Conservation (phyloP, 1,140 invertebrate species). For the Cyphomyrmex costatus region DNA sequence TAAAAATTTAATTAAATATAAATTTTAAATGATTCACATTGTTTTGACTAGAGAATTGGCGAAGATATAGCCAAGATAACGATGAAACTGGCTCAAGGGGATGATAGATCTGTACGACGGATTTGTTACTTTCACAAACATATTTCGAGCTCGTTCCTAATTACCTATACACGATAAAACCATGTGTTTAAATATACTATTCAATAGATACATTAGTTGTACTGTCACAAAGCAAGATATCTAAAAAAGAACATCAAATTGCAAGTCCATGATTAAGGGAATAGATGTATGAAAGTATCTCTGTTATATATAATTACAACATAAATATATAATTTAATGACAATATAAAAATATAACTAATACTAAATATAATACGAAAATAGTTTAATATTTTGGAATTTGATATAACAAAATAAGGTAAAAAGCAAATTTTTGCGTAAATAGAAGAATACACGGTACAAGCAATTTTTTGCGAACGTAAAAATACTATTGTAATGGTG, state of each 20-base stretch:
- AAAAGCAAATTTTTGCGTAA: neutral
- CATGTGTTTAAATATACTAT: neutral
- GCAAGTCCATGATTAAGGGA: neutral
- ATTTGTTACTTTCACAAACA: slow-evolving; percentile 23
- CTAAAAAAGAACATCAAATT: slow-evolving; percentile 2
- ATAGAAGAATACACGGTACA: neutral
- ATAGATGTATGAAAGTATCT: neutral
- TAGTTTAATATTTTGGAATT: neutral
- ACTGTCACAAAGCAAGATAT: neutral
- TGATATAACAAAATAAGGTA: neutral
- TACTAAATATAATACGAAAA: neutral
- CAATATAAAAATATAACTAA: neutral
- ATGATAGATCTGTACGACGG: slow-evolving; percentile 7
- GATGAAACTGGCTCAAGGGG: neutral
- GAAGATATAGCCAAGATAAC: neutral
- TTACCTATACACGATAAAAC: neutral
- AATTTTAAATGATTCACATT: neutral
- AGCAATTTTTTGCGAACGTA: neutral
- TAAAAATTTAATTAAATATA: neutral
- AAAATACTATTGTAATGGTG: neutral
- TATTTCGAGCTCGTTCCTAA: slow-evolving; percentile 22
- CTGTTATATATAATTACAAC: neutral
- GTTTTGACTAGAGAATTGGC: neutral
- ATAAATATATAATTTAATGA: neutral
- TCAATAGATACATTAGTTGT: neutral